phyloP scores from a whole-genome alignment of 2,113 vertebrate genomes.

The Centropus unirufus region DNA sequence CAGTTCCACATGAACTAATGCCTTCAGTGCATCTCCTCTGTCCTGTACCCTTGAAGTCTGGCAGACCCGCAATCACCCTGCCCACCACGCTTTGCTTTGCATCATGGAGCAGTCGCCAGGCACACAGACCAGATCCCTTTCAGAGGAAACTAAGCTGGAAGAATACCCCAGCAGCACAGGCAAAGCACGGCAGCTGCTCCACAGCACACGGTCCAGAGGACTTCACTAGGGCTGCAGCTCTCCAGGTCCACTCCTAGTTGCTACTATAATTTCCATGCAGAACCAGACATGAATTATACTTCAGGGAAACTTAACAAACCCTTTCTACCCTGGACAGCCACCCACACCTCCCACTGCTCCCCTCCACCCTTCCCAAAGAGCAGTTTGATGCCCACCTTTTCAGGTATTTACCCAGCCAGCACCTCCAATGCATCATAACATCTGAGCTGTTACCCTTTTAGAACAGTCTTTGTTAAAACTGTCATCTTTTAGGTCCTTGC shows the following conservation, averaged over 20 bases:
- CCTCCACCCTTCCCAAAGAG: neutral
- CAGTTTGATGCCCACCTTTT: neutral
- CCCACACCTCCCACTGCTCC: neutral
- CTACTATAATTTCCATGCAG: neutral
- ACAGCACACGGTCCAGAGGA: fast-evolving
- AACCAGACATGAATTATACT: neutral
- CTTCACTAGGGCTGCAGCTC: neutral
- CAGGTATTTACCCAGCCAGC: neutral
- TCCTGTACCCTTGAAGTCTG: neutral
- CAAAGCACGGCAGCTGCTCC: neutral
- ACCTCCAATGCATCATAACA: neutral
- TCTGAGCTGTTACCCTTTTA: neutral
- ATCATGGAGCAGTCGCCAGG: neutral
- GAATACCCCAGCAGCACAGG: neutral
- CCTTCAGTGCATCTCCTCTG: neutral
- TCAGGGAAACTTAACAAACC: neutral
- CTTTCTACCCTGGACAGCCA: neutral
- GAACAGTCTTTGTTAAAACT: neutral
- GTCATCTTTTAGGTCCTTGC: neutral
- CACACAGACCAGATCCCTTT: fast-evolving
- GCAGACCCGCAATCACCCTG: neutral
- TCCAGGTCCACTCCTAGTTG: neutral
- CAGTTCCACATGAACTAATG: neutral
- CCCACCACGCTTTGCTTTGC: neutral
- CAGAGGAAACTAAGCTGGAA: neutral